phyloP scores from a whole-genome alignment of 2,888 invertebrate genomes.

The Coremacera marginata region DNA sequence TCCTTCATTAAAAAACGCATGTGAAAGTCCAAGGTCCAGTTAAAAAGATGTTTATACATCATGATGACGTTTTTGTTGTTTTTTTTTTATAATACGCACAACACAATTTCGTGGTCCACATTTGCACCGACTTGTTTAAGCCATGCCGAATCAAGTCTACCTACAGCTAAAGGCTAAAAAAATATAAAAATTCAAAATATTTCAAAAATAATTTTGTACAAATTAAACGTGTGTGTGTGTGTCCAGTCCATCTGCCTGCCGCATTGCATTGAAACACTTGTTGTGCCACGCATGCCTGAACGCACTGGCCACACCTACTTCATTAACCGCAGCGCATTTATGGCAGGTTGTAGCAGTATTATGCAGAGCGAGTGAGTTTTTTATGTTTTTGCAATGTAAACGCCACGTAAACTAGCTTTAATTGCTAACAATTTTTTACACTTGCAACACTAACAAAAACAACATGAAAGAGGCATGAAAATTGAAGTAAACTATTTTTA shows the following conservation, averaged over 20 bases:
- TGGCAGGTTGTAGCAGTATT: neutral
- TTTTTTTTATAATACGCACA: neutral
- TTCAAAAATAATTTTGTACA: neutral
- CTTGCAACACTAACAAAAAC: neutral
- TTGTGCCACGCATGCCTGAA: constrained; percentile 2
- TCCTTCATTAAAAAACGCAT: constrained; percentile 20
- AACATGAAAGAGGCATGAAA: neutral
- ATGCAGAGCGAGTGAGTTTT: neutral
- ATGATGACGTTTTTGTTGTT: neutral
- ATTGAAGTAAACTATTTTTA: no score
- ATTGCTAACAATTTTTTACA: no score
- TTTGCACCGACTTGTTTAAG: neutral
- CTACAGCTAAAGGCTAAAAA: neutral
- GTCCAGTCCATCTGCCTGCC: neutral
- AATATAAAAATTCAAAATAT: neutral
- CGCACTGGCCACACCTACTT: constrained; percentile 8
- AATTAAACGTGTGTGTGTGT: neutral
- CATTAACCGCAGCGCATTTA: neutral
- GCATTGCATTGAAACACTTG: neutral
- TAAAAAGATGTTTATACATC: no score
- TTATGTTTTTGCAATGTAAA: neutral
- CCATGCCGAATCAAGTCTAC: neutral
- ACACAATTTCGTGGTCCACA: constrained; percentile 12
- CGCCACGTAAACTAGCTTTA: neutral
- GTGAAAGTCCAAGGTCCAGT: constrained; percentile 35